phyloP scores from a whole-genome alignment of 2,797 vertebrate genomes.

The Propithecus perrieri region DNA sequence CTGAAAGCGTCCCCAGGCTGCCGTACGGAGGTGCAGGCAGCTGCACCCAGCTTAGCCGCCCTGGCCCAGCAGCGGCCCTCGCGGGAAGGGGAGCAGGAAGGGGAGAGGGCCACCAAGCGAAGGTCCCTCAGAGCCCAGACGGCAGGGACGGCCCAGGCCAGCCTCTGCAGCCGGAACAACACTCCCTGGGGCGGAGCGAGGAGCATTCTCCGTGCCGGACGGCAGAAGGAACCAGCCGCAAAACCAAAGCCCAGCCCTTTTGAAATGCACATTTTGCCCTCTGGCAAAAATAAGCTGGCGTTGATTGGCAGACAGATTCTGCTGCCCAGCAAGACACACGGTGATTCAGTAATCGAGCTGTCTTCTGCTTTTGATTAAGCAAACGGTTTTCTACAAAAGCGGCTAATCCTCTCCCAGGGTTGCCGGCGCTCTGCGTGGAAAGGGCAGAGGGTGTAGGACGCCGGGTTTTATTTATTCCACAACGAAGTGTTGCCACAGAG shows the following conservation, averaged over 20 bases:
- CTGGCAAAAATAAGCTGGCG: not conserved
- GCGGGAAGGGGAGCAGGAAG: too few species aligned
- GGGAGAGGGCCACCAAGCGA: not conserved
- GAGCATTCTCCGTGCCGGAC: not conserved
- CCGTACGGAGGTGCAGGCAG: not conserved
- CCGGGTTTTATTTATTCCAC: rapidly evolving
- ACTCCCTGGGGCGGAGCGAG: not conserved
- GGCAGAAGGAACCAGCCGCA: not conserved
- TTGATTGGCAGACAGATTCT: rapidly evolving
- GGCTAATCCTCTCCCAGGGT: rapidly evolving
- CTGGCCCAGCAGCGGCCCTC: not conserved
- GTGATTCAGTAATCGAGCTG: rapidly evolving
- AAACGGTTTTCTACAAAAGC: not conserved
- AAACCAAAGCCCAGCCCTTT: not conserved
- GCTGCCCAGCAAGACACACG: not conserved
- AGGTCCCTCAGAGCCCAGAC: not conserved
- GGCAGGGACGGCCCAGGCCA: not conserved
- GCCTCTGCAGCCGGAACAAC: not conserved
- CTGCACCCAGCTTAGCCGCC: not conserved
- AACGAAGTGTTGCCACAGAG: not conserved
- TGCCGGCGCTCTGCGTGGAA: rapidly evolving
- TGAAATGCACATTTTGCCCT: not conserved
- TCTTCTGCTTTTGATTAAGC: not conserved
- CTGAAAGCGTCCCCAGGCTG: not conserved
- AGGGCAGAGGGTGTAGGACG: rapidly evolving